These are phyloP conservation scores for Limenitis camilla DNA, from an alignment of 2,888 invertebrate species.

Conservation along the genomic window DNA sequence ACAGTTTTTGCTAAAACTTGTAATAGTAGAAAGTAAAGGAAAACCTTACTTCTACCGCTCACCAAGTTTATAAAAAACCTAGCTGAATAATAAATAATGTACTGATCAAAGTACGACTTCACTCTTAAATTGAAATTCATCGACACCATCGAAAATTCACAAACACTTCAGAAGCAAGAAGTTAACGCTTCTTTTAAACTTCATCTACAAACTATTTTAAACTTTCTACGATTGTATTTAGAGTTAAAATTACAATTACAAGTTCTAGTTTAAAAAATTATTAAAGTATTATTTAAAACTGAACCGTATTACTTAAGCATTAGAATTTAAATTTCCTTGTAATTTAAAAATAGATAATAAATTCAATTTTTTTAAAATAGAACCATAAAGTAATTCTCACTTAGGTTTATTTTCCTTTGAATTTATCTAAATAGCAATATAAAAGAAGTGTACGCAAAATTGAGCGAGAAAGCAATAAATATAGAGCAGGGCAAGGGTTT, in stretches of 20 bases:
- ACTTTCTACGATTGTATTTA: background rate
- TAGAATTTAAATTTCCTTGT: background rate
- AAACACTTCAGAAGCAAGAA: conserved; percentile 29
- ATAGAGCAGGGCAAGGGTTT: conserved; percentile 51
- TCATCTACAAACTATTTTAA: background rate
- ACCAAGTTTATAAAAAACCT: background rate
- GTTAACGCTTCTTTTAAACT: conserved; percentile 10
- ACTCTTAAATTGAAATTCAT: conserved; percentile 35
- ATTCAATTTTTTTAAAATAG: too few species aligned
- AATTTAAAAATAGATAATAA: too few species aligned
- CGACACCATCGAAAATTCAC: conserved; percentile 30
- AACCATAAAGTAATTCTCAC: background rate
- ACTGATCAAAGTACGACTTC: conserved; percentile 11
- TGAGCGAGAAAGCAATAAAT: conserved; percentile 51
- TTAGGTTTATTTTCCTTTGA: background rate
- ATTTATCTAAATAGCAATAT: background rate
- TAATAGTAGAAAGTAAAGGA: too few species aligned
- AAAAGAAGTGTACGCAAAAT: conserved; percentile 35
- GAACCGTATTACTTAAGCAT: background rate
- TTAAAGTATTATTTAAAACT: background rate
- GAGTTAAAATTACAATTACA: background rate
- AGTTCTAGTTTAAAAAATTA: background rate
- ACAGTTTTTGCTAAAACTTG: too few species aligned
- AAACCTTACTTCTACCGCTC: too few species aligned
- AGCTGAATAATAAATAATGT: background rate